Base-by-base conservation (phyloP, 2,888 invertebrate genomes). In the Aricia artaxerxes region DNA sequence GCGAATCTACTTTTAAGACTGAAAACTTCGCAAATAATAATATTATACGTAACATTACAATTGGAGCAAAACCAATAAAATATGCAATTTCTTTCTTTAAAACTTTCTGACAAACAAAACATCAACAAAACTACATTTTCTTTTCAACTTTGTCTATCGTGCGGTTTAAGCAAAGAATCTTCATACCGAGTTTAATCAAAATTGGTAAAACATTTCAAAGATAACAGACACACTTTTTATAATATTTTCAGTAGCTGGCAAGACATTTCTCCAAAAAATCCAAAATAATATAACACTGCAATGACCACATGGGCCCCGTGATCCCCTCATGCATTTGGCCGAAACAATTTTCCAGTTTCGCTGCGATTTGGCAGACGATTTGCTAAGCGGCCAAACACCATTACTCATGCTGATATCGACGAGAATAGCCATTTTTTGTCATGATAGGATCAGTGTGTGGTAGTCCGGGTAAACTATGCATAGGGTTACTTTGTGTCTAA, bases 291-390 rank as follows among this genome's bases (percentile, higher is more conserved):
- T 9, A 69, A 69, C 64, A 4, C 11, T 31, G 64, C 13, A 11
- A 13, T 87, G 73, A 72, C 79, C 89, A 88, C 84, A 88, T 89
- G 90, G 89, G 91, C 87, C 84, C 84, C 80, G 80, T 87, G 88
- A 89, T 87, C 90, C 90, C 86, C 82, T 80, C 82, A 83, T 89
- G 88, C 92, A 91, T 90, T 90, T 92, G 90, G 92, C 93, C 91
- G 92, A 91, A 90, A 94, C 92, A 92, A 93, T 94, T 94, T 93
- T 92, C 94, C 92, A 93, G 90, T 89, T 87, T 92, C 91, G 88
- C 85, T 86, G 84, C 91, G 85, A 89, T 90, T 90, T 86, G 91
- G 89, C 86, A 89, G 88, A 90, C 94, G 90, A 94, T 94, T 94
- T 93, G 91, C 89, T 92, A 92, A 89, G 86, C 88, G 88, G 84